A percentile compares a stretch with the other conserved stretches of the same genome.
Evolutionary conservation across 2,113 vertebrate genomes (phyloP).

Genomic region (Megalops atlanticus): DNA sequence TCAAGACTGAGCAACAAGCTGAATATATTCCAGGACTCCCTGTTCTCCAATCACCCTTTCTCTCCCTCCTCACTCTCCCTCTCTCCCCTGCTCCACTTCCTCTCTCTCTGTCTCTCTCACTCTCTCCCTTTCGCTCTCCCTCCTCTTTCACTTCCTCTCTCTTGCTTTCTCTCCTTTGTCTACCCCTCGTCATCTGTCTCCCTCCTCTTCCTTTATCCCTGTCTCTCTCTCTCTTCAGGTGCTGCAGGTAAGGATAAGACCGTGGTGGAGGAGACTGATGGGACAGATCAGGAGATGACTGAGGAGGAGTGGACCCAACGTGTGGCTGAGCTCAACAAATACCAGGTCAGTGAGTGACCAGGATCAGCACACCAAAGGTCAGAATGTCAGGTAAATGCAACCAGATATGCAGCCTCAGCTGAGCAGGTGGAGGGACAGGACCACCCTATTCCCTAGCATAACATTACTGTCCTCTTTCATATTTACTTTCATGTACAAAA

Average conservation of each 20-base stretch:
- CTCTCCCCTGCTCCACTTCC: no score
- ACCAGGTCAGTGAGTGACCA: conserved; percentile 78
- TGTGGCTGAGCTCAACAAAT: conserved; percentile 90
- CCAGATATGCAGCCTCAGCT: not conserved
- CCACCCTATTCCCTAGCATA: not conserved
- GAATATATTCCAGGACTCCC: no score
- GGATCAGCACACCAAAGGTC: not conserved
- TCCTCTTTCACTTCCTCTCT: no score
- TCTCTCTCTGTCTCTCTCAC: no score
- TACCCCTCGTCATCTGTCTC: not conserved
- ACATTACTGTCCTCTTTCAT: no score
- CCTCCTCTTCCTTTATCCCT: conserved; percentile 35
- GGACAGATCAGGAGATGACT: conserved; percentile 76
- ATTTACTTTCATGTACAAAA: no score
- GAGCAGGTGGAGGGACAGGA: not conserved
- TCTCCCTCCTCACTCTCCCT: no score
- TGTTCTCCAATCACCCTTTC: no score
- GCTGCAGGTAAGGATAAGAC: conserved; percentile 74
- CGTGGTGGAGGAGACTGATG: conserved; percentile 59
- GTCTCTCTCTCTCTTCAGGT: not conserved
- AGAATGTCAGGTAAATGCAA: not conserved
- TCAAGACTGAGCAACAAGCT: no score
- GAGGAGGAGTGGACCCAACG: conserved; percentile 90
- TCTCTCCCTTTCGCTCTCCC: no score
- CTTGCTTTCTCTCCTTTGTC: no score